Evolutionary conservation across 2,797 vertebrate species (phyloP).

Genomic region (Sylvilagus floridanus): DNA sequence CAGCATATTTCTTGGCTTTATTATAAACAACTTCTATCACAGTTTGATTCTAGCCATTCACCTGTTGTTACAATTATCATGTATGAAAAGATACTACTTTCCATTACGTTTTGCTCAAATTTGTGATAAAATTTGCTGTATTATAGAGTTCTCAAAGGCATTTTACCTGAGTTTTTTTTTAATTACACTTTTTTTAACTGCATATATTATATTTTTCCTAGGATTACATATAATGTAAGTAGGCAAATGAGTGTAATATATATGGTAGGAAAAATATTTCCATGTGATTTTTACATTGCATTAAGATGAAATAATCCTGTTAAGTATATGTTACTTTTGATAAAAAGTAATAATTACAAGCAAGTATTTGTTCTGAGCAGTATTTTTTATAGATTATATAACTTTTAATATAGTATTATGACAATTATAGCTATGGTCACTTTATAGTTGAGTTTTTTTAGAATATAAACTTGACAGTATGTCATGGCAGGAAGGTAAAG

Average conservation of each 20-base stretch:
- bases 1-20: not conserved
- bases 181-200: not conserved
- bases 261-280: not conserved
- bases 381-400: not conserved
- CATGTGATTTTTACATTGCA: not conserved
- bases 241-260: not conserved
- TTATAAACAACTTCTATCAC: not conserved
- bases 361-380: not conserved
- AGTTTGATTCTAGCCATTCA: not conserved
- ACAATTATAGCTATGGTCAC: not conserved
- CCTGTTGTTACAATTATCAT: not conserved
- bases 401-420: not conserved
- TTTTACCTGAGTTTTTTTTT: not conserved
- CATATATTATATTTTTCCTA: not conserved
- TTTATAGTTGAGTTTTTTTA: not conserved
- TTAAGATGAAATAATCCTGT: not conserved
- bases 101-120: not conserved
- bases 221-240: not conserved
- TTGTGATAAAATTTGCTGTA: not conserved
- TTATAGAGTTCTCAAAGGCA: not conserved
- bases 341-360: slow-evolving; percentile 7
- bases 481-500: not conserved
- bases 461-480: not conserved
- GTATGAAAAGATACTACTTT: not conserved
- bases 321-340: not conserved